These are phyloP conservation scores for Microcebus lehilahytsara DNA, from an alignment of 2,113 vertebrate species.

Conservation along the genomic window DNA sequence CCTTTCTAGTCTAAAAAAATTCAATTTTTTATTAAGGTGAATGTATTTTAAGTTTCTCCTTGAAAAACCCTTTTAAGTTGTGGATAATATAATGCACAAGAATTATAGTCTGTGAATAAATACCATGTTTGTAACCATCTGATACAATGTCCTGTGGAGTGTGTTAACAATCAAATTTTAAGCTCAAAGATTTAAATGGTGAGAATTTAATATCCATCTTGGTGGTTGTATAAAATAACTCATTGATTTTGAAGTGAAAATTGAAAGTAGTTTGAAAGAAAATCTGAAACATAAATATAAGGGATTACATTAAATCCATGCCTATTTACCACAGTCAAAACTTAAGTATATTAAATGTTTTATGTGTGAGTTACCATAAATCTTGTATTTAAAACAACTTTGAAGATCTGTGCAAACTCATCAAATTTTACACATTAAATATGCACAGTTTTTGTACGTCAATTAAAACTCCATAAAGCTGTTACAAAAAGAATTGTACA, in stretches of 20 bases:
- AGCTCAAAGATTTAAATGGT: neutral
- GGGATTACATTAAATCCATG: neutral
- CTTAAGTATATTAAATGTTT: neutral
- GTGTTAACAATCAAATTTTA: neutral
- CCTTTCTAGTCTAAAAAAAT: constrained; percentile 21
- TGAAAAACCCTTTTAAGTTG: constrained; percentile 27
- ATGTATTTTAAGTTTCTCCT: constrained; percentile 38
- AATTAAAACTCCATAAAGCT: neutral
- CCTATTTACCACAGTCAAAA: neutral
- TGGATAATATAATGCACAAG: neutral
- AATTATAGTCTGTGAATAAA: constrained; percentile 32
- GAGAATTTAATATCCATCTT: neutral
- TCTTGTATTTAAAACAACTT: neutral
- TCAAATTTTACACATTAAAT: neutral
- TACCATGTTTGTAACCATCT: neutral
- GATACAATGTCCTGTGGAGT: neutral
- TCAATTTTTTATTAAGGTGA: constrained; percentile 17
- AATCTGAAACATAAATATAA: neutral
- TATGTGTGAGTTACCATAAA: neutral
- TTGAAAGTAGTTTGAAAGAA: neutral
- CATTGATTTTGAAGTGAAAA: constrained; percentile 10
- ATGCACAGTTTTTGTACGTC: neutral
- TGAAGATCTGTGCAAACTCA: neutral
- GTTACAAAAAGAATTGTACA: neutral
- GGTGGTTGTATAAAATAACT: neutral